These are phyloP conservation scores for Lysiphlebus fabarum DNA, from an alignment of 1,140 invertebrate species.

Conservation along the genomic window DNA sequence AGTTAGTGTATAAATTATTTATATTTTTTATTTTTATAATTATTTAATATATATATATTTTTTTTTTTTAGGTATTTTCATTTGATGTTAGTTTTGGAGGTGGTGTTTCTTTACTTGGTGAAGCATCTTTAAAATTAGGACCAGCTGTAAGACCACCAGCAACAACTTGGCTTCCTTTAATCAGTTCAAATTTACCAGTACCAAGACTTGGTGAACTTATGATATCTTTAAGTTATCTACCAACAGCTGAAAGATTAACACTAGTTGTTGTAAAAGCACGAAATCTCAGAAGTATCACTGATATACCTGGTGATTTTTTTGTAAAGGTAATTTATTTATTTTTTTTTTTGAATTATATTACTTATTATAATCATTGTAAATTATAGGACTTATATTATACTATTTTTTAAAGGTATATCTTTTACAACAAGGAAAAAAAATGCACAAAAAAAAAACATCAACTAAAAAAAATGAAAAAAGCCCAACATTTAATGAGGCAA, in stretches of 20 bases:
- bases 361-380: constrained; percentile 16
- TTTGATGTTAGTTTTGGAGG: constrained; percentile 36
- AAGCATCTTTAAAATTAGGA: constrained; percentile 56
- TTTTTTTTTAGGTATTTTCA: constrained; percentile 41
- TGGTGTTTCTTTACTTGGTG: constrained; percentile 37
- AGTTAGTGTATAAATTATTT: constrained; percentile 35
- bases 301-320: constrained; percentile 46
- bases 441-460: constrained; percentile 74
- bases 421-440: constrained; percentile 72
- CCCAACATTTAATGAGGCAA: constrained; percentile 77
- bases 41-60: background rate
- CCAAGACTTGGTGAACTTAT: constrained; percentile 61
- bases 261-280: constrained; percentile 62
- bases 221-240: constrained; percentile 61
- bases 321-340: constrained; percentile 41
- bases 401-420: constrained; percentile 64
- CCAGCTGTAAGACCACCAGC: constrained; percentile 49
- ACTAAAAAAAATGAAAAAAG: constrained; percentile 67
- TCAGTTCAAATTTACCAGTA: constrained; percentile 56
- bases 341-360: constrained; percentile 14
- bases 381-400: constrained; percentile 9
- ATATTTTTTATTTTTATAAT: constrained; percentile 8
- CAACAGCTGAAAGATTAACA: constrained; percentile 60
- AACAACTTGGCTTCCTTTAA: constrained; percentile 57
- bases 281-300: constrained; percentile 47